Evolutionary conservation across 2,113 vertebrate species (phyloP).

Genomic region (Rhinichthys klamathensis): DNA sequence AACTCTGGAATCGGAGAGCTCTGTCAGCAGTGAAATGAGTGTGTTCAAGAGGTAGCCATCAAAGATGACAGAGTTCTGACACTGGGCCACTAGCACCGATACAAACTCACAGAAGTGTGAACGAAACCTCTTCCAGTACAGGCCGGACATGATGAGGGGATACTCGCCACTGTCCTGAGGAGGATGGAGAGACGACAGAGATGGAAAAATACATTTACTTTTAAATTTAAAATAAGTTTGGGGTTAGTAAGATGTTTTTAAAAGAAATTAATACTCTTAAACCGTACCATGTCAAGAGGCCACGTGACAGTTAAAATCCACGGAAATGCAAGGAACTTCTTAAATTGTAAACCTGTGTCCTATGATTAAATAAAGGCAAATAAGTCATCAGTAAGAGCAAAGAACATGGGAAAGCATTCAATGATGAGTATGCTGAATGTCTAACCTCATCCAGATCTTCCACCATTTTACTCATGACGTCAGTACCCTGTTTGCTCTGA

Average conservation of each 20-base stretch:
- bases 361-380: conserved; percentile 60
- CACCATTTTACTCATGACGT: conserved; percentile 86
- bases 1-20: conserved; percentile 84
- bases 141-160: conserved; percentile 82
- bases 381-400: not conserved
- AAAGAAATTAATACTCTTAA: not conserved
- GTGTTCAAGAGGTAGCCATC: conserved; percentile 86
- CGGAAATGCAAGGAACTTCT: conserved; percentile 89
- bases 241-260: not conserved
- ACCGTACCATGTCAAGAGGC: conserved; percentile 82
- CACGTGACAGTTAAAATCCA: conserved; percentile 95
- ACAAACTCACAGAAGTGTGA: conserved; percentile 89
- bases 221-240: not conserved
- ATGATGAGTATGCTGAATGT: not conserved
- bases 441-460: conserved; percentile 88
- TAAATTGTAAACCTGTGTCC: conserved; percentile 87
- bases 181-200: conserved; percentile 10
- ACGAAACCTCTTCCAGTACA: conserved; percentile 87
- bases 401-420: not conserved
- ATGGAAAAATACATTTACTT: not conserved
- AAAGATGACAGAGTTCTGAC: conserved; percentile 84
- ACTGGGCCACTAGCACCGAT: conserved; percentile 83
- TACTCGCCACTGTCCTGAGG: conserved; percentile 84
- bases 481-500: conserved; percentile 79
- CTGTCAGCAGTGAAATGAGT: conserved; percentile 84